Evolutionary conservation across 2,888 invertebrate genomes (phyloP).

Genomic region (Nemapogon koenigi): DNA sequence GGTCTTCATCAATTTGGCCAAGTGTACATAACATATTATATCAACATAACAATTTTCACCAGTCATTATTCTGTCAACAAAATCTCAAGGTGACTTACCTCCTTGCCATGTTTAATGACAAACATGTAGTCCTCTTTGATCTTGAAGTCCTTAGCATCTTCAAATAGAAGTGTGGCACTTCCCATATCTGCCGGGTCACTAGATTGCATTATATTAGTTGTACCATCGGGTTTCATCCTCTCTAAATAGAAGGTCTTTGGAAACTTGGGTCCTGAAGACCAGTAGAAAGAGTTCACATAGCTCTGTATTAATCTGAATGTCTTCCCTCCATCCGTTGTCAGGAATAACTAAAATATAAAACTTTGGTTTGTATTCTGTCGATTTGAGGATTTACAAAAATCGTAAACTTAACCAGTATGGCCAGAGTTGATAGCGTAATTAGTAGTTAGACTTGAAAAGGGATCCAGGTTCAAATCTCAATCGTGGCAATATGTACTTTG

Average conservation of each 20-base stretch:
- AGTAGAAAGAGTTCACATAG: constrained; percentile 80
- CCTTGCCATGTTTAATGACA: constrained; percentile 71
- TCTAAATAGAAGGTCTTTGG: constrained; percentile 70
- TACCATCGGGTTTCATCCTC: constrained; percentile 66
- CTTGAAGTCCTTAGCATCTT: constrained; percentile 81
- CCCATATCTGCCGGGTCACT: constrained; percentile 56
- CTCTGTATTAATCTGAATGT: constrained; percentile 74
- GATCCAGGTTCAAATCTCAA: no score
- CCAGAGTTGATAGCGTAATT: no score
- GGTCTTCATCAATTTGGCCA: no score
- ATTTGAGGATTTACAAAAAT: no score
- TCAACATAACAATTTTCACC: no score
- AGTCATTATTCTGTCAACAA: no score
- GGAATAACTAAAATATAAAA: constrained; percentile 74
- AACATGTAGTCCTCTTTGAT: constrained; percentile 87
- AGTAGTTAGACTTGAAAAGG: no score
- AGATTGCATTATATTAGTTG: constrained; percentile 76
- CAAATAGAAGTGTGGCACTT: constrained; percentile 64
- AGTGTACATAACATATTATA: no score
- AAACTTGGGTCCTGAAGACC: constrained; percentile 64
- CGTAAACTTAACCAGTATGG: no score
- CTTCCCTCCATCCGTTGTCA: constrained; percentile 77
- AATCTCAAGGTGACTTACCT: constrained; percentile 59
- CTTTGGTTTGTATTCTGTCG: no score
- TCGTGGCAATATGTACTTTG: no score